A percentile compares a stretch with the other conserved stretches of the same genome.
phyloP scores from a whole-genome alignment of 2,888 invertebrate species.

The Pseudococcus jackbeardsleyi region DNA sequence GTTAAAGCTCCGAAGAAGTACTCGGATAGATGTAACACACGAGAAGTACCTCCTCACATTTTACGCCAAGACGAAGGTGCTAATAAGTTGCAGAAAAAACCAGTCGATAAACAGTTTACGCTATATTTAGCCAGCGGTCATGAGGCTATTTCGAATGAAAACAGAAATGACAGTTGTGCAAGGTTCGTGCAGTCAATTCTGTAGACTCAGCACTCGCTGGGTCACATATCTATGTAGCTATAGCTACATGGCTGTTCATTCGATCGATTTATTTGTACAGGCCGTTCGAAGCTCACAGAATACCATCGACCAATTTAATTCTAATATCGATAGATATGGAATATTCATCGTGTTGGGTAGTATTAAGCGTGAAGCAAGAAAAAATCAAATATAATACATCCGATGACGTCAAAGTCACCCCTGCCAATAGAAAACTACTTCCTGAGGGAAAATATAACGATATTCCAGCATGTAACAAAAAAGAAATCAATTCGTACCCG shows the following conservation, averaged over 20 bases:
- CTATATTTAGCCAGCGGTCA: conserved; percentile 48
- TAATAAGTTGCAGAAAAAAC: not conserved
- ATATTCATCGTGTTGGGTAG: conserved; percentile 18
- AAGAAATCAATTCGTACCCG: conserved; percentile 49
- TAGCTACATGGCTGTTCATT: no score
- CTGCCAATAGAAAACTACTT: not conserved
- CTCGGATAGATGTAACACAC: conserved; percentile 49
- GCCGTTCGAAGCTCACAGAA: conserved; percentile 79
- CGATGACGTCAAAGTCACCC: not conserved
- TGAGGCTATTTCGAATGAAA: not conserved
- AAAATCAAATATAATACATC: conserved; percentile 15
- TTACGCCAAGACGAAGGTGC: not conserved
- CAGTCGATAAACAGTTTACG: conserved; percentile 21
- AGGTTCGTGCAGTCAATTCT: conserved; percentile 63
- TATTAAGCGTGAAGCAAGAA: conserved; percentile 1
- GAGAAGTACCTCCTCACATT: conserved; percentile 57
- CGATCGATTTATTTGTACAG: conserved; percentile 69
- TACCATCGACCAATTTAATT: conserved; percentile 83
- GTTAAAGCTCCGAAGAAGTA: conserved; percentile 34
- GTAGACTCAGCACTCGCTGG: no score
- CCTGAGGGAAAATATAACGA: not conserved
- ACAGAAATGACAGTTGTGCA: conserved; percentile 66
- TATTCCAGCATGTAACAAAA: conserved; percentile 60
- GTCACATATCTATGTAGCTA: no score
- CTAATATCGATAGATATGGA: conserved; percentile 78